These are phyloP conservation scores for Marisa cornuarietis DNA, from an alignment of 1,140 invertebrate species.

Conservation along the genomic window DNA sequence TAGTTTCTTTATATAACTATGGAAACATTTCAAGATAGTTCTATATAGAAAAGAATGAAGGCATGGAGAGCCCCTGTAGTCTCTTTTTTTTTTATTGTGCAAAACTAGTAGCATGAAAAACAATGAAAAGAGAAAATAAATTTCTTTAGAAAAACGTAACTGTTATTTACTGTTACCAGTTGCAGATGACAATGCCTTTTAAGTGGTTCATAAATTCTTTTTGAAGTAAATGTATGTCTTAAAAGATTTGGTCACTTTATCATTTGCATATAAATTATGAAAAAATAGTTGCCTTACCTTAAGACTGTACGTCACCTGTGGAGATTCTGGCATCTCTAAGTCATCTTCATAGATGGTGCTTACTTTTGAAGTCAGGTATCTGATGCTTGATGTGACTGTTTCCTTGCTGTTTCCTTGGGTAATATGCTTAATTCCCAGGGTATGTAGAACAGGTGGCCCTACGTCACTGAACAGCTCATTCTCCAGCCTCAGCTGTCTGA, in stretches of 20 bases:
- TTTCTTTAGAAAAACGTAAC: not conserved
- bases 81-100: slow-evolving; percentile 2
- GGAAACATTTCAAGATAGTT: too few relatives aligned
- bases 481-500: too few relatives aligned
- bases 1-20: too few relatives aligned
- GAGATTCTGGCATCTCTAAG: slow-evolving; percentile 8
- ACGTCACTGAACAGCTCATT: too few relatives aligned
- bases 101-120: too few relatives aligned
- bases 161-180: too few relatives aligned
- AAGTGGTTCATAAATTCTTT: not conserved
- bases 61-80: too few relatives aligned
- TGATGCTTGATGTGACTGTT: not conserved
- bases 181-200: too few relatives aligned
- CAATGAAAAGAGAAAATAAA: not conserved
- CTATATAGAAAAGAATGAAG: too few relatives aligned
- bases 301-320: slow-evolving; percentile 19
- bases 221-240: not conserved
- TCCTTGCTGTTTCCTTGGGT: not conserved
- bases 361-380: not conserved
- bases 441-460: not conserved
- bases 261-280: not conserved
- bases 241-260: not conserved
- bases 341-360: not conserved
- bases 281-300: not conserved
- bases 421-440: slow-evolving; percentile 7